A percentile compares a stretch with the other conserved stretches of the same genome.
These are phyloP conservation scores for Chlamydotis undulata DNA, from an alignment of 2,113 vertebrate species.

Conservation along the genomic window DNA sequence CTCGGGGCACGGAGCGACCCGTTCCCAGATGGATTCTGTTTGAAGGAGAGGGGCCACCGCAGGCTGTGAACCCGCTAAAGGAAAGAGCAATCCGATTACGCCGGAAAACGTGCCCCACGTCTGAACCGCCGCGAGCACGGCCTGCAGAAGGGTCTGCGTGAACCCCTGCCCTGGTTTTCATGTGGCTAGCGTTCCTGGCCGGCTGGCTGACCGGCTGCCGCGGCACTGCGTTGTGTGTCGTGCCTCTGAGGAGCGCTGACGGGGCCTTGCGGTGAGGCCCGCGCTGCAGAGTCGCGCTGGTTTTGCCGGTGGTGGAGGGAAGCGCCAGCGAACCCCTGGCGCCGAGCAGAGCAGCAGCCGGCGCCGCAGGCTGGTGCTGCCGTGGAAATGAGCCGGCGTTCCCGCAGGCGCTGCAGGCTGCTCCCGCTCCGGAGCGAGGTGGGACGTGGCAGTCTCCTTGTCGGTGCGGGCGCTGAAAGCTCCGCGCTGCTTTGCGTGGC, in stretches of 20 bases:
- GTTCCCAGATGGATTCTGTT: not conserved
- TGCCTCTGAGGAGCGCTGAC: accelerated
- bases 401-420: not conserved
- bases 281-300: accelerated
- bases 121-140: no score
- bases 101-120: no score
- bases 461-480: not conserved
- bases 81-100: not conserved
- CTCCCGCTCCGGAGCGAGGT: accelerated
- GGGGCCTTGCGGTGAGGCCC: not conserved
- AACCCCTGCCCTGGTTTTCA: not conserved
- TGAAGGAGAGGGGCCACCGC: not conserved
- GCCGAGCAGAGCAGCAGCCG: not conserved
- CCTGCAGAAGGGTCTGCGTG: no score
- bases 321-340: not conserved
- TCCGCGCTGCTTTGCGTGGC: no score
- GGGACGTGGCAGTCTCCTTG: accelerated
- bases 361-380: not conserved
- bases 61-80: not conserved
- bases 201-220: no score
- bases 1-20: not conserved
- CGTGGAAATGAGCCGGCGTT: not conserved
- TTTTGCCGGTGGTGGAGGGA: not conserved
- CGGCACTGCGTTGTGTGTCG: no score
- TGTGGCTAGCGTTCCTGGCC: accelerated